phyloP scores from a whole-genome alignment of 2,113 vertebrate genomes.

The Hippocampus barbouri region DNA sequence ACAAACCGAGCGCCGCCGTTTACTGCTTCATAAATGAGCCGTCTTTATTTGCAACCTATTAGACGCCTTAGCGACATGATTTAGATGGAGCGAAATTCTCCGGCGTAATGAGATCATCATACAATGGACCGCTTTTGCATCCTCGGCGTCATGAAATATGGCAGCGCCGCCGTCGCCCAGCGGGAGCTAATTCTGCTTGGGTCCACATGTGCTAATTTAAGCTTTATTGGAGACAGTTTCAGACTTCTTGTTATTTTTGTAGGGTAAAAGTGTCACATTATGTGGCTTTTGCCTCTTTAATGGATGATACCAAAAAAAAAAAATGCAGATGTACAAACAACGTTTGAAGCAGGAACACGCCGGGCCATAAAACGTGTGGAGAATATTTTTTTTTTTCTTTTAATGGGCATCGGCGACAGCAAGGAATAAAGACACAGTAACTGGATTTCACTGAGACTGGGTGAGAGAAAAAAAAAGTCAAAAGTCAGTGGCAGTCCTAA shows the following conservation, averaged over 20 bases:
- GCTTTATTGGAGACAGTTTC: conserved; percentile 37
- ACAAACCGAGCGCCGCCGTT: conserved; percentile 42
- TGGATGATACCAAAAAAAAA: conserved; percentile 13
- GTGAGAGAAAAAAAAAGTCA: no score
- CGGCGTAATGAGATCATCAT: conserved; percentile 47
- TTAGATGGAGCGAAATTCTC: conserved; percentile 49
- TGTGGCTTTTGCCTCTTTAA: conserved; percentile 29
- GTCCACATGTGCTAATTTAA: conserved; percentile 42
- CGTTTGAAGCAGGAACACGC: background rate
- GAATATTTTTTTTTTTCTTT: background rate
- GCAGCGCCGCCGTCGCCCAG: conserved; percentile 31
- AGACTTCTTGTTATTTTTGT: conserved; percentile 28
- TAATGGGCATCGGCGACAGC: no score
- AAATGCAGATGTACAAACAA: conserved; percentile 1
- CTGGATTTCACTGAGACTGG: no score
- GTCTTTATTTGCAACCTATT: conserved; percentile 61
- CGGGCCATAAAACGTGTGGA: background rate
- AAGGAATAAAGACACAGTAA: no score
- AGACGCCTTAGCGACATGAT: conserved; percentile 38
- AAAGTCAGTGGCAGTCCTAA: no score
- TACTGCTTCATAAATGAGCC: conserved; percentile 53
- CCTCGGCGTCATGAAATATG: conserved; percentile 39
- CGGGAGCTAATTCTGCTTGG: conserved; percentile 38
- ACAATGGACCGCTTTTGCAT: conserved; percentile 52
- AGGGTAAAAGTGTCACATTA: conserved; percentile 28